Conservation (phyloP, 2,888 invertebrate genomes). For the Standfussiana lucernea region DNA sequence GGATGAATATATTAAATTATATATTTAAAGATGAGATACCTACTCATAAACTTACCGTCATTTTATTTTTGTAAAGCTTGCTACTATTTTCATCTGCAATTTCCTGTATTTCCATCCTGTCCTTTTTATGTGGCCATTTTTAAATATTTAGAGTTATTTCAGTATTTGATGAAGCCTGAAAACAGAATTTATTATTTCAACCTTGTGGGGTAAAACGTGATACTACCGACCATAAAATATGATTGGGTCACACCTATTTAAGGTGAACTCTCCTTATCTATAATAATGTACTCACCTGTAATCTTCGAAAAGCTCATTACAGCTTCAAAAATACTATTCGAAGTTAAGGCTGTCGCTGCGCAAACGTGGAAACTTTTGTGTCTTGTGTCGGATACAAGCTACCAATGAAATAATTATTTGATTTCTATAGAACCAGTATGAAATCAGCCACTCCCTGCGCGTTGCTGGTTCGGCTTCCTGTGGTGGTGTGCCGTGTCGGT, state of each 20-base stretch:
- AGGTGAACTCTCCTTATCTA: not conserved
- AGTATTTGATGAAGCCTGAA: conserved; percentile 5
- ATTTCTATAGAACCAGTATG: no score
- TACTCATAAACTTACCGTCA: conserved; percentile 16
- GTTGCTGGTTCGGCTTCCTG: no score
- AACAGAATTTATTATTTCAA: conserved; percentile 2
- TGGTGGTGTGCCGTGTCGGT: no score
- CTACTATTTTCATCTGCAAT: not conserved
- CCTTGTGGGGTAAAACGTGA: not conserved
- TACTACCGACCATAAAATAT: not conserved
- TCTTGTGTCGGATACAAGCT: no score
- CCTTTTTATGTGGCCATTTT: not conserved
- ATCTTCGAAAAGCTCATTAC: not conserved
- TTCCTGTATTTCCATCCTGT: not conserved
- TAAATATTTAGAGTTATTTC: conserved; percentile 16
- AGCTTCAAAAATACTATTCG: not conserved
- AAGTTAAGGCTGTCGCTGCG: not conserved
- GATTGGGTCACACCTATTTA: not conserved
- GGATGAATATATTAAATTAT: conserved; percentile 29
- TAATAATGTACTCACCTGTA: not conserved
- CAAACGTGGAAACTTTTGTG: no score
- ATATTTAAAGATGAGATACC: conserved; percentile 17
- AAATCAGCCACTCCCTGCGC: no score
- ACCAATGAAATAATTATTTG: no score
- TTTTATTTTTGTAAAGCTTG: conserved; percentile 15